These are phyloP conservation scores for Ramphastos sulfuratus DNA, from an alignment of 2,113 vertebrate genomes.

Conservation along the genomic window DNA sequence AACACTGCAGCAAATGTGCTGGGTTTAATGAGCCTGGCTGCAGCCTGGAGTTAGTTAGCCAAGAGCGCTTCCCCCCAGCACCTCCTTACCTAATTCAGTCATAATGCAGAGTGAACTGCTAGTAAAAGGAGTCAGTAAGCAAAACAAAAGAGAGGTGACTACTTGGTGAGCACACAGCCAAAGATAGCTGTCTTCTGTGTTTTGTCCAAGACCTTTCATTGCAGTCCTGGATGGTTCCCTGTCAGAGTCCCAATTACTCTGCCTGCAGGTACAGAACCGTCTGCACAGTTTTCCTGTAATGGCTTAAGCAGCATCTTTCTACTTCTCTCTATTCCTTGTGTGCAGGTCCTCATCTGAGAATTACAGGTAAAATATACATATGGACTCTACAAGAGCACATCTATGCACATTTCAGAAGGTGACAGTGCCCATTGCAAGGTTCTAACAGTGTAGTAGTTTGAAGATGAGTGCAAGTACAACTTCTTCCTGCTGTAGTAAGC, in stretches of 20 bases:
- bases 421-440: background rate
- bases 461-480: background rate
- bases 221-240: background rate
- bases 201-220: background rate
- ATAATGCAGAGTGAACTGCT: background rate
- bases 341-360: background rate
- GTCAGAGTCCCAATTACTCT: background rate
- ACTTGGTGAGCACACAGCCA: background rate
- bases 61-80: background rate
- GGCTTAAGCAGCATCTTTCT: accelerated
- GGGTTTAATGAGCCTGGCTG: slow-evolving; percentile 39
- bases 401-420: accelerated
- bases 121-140: background rate
- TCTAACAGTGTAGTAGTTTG: background rate
- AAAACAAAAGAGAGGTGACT: background rate
- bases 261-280: background rate
- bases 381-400: background rate
- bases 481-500: background rate
- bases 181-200: background rate
- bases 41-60: slow-evolving; percentile 17
- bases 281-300: background rate
- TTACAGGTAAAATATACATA: background rate
- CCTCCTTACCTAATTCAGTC: slow-evolving; percentile 21
- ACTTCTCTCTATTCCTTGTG: background rate
- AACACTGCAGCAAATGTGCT: background rate